Base-by-base conservation (phyloP, 2,113 vertebrate species). In the Beaufortia kweichowensis region DNA sequence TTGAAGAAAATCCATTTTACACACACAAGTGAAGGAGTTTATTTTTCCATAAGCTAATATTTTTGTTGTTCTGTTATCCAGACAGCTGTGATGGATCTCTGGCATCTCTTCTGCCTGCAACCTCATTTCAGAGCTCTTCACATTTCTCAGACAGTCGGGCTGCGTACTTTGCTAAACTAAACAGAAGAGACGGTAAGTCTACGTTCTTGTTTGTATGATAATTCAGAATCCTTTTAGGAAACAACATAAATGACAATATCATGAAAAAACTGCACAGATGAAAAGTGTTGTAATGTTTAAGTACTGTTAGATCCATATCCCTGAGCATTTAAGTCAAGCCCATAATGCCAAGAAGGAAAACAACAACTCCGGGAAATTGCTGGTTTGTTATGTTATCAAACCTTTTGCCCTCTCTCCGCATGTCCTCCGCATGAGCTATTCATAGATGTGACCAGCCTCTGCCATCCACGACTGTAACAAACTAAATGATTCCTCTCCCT, bases 81-180 rank as follows among this genome's bases (percentile, higher is more conserved):
- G 97, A 97, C 92, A 93, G 93, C 67, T 99, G 96, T 84, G 95
- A 97, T 24, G 91, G 91, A 61, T 93, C 93, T 15, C 82, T 98
- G 79, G 89, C 90, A 48, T 91, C 94, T 29, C 65, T 90, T 64
- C 85, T 98, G 76, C 92, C 96, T 60, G 91, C 90, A 43, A 90
- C 91, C 0, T 94, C 95, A 3, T 98, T 98, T 80, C 94, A 93
- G 86, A 94, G 95, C 85, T 98, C 96, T 3, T 95, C 96, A 0
- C 93, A 95, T 81, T 91, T 96, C 17, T 96, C 96, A 0, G 91
- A 84, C 82, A 93, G 91, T 56, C 92, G 95, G 5, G 95, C 94
- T 21, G 93, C 97, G 35, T 90, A 92, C 63, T 95, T 95, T 78
- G 94, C 95, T 85, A 97, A 90, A 81, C 93, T 98, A 43, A 98